Base-by-base conservation (phyloP, 2,888 invertebrate genomes). In the Drosophila nigritarsus region DNA sequence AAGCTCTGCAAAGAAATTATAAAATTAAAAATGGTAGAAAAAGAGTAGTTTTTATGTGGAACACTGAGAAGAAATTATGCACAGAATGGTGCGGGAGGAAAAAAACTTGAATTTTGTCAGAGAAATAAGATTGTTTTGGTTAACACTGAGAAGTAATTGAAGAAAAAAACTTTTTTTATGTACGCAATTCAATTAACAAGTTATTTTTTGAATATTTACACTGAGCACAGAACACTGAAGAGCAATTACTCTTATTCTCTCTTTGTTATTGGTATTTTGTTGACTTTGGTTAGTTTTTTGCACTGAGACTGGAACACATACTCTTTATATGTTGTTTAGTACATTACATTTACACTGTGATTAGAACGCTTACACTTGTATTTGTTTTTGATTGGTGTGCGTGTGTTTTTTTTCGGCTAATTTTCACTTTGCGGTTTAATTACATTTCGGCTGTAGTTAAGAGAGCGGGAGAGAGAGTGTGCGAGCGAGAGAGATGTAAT, bases 141-240 rank as follows among this genome's bases (percentile, higher is more conserved):
- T 45, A 45, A 13, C 13, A 3, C 20, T 13, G 20, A 20, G 20
- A 13, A 45, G 3, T 20, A 45, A 13, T 8, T 15, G 45, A 15
- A 20, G 13, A 42, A 55, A 30, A 7, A 30, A 7, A 18, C 11
- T 7, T 20, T 29, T 29, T n/a, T 15, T 11, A 38, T 24, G 32
- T 0, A 30, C 40, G 18, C 27, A 73, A 65, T 51, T 58, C 84
- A 90, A 86, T 86, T 90, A 90, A 75, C 86, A 86, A 62, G 78
- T 90, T 45, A 58, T 73, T 36, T 79, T 76, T 68, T 58, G 30
- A 18, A 34, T 65, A 20, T 78, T 73, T 53, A 48, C 78, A 78
- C 67, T 62, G 55, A 77, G 78, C 51, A 49, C 62, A 77, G 73
- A 78, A 80, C 78, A 67, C 53, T 54, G 55, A 40, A 54, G 60